Base-by-base conservation (phyloP, 2,797 vertebrate genomes). In the Pteropus rufus region DNA sequence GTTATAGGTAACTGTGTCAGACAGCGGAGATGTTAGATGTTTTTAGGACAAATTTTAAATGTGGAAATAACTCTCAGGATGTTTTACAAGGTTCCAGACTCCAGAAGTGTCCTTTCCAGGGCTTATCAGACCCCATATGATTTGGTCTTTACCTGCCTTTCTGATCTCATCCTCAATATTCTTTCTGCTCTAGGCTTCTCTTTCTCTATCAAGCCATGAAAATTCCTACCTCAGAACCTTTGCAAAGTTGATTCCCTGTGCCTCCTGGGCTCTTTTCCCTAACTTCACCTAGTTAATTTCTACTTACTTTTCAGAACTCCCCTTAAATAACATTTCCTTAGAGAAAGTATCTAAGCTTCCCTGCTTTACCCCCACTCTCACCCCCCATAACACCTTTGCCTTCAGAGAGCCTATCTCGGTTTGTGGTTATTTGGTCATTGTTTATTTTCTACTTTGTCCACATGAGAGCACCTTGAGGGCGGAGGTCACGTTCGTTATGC, bases 1-100 rank as follows among this genome's bases (percentile, higher is more conserved):
- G 77, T 95, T 91, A 80, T 62, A 83, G 79, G 58, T 89, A 65
- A 87, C 31, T 76, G 11, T 89, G 64, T 89, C 85, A 94, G 90
- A 73, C 39, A 82, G 41, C 23, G 2, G 62, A 89, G 86, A 46
- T 10, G 2, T 80, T 62, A 31, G 60, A 12, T 31, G 60, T 62
- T 62, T 96, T 49, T 39, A 89, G 69, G 92, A 80, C 64, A 92
- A 79, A 86, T 80, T 36, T 88, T 64, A 85, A 76, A 84, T 41
- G 26, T 85, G 34, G 67, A 83, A 82, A 69, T 90, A 93, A 84
- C 36, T 88, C 73, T 73, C 31, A 79, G 36, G 44, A 79, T 23
- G 2, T 70, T 88, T 73, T 69, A 26, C 4, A 83, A 92, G 56
- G 60, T 18, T 82, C 26, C 34, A 91, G 56, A 77, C 26, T 52